Base-by-base conservation (phyloP, 2,113 vertebrate species). In the Myrmophylax atrothorax region DNA sequence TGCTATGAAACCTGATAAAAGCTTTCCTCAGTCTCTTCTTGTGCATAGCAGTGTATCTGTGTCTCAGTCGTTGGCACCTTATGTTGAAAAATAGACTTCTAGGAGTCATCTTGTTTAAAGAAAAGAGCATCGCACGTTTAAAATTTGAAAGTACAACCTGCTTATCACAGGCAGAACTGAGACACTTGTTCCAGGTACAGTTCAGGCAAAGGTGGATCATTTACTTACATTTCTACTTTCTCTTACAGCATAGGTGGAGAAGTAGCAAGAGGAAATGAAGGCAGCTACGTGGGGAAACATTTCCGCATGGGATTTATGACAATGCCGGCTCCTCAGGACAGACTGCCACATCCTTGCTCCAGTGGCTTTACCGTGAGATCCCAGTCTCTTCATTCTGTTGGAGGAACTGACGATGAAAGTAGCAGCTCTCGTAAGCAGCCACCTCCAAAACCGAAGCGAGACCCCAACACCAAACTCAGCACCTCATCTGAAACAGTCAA, bases 301-400 rank as follows among this genome's bases (percentile, higher is more conserved):
- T 99, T 99, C 97, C 98, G 99, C 67, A 99, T 99, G 99, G 99
- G 99, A 77, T 99, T 99, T 97, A 99, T 99, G 99, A 99, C 99
- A 0, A 99, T 99, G 99, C 99, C 99, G 3, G 99, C 99, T 14
- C 99, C 99, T 53, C 99, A 99, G 97, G 99, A 99, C 97, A 98
- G 99, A 60, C 96, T 99, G 86, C 98, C 99, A 4, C 98, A 99
- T 9, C 98, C 98, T 12, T 99, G 99, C 84, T 98, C 98, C 84
- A 98, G 98, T 26, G 99, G 99, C 69, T 99, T 99, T 84, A 97
- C 98, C 0, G 99, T 99, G n/a, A 98, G 99, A 87, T 99, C 99
- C 2, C 99, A 99, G 98, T 99, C 99, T 18, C 98, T 99, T 81
- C 99, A 99, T 92, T 99, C 99, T 0, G 99, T 99, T 7, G 99